Base-by-base conservation (phyloP, 1,140 invertebrate species). In the Teleogryllus occipitalis region DNA sequence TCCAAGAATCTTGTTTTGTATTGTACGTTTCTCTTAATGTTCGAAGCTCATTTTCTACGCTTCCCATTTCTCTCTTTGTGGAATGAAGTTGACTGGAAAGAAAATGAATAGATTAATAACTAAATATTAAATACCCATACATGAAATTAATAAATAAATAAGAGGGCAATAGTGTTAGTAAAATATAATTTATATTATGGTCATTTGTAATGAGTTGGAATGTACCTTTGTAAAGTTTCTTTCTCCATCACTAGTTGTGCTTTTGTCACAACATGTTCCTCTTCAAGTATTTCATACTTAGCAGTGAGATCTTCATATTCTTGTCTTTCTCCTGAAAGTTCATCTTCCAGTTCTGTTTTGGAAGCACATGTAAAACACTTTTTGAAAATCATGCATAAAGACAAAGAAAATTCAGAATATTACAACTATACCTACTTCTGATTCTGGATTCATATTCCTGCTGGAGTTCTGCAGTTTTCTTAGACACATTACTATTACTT, bases 271-370 rank as follows among this genome's bases (percentile, higher is more conserved):
- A 94, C 92, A 82, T 93, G 93, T 83, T 95, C 93, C 84, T 95
- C 93, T 83, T 93, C 91, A n/a, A 97, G 86, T 80, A 93, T 88
- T 83, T 95, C 94, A 85, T 95, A 94, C 85, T 94, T 95, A 7
- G 88, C 87, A 47, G 93, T 95, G 8, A 96, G 86, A 82, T 95
- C 94, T 81, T 94, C 92, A 84, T 93, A 93, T 81, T 94, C 92
- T 80, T 92, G 90, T 79, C 90, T 90, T 83, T 92, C 92, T 27
- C 87, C 87, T 54, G 88, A 88, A 49, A 95, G 82, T 72, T 91
- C 89, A 82, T 89, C 87, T 85, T 94, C 91, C 81, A 94, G 84
- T 84, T 90, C 93, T 93, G 84, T 75, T 85, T 88, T 86, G 83
- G 81, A 77, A 75, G 81, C 75, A 81, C 83, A 39, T 46, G 76